Base-by-base conservation (phyloP, 2,888 invertebrate species). In the Drosophila meridiana region DNA sequence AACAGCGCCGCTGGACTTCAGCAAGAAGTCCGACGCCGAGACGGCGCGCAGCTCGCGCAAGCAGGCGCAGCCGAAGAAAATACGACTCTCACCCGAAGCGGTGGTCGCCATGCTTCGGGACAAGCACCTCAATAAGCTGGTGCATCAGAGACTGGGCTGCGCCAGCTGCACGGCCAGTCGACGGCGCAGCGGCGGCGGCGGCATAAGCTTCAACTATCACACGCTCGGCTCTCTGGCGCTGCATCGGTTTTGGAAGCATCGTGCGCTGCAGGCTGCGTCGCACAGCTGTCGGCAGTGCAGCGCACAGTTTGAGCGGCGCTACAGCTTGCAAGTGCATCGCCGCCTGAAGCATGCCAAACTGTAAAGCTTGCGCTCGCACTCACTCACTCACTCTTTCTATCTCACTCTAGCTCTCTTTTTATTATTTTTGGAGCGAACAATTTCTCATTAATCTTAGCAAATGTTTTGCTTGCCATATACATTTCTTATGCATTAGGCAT, bases 171-270 rank as follows among this genome's bases (percentile, higher is more conserved):
- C 73, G 13, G 89, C 69, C 11, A 67, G 53, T 7, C 55, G 53
- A 4, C 82, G 78, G 26, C 85, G 80, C 48, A 78, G 92, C 6
- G 60, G 50, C 55, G 80, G 82, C 56, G 80, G 83, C 30, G 87
- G 89, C 84, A 83, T 93, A 9, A 92, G 91, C 45, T 92, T 93
- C 48, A 93, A 93, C 6, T 94, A 94, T 78, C 94, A 94, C 73
- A 94, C 93, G 4, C 92, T 91, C 42, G 93, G 93, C 50, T 94
- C 94, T 0, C 86, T 94, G 66, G 89, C 93, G 2, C 83, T 95
- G 65, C 95, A 95, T 90, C 92, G 92, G 14, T 79, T 94, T 32
- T 95, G 95, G 95, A 93, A 93, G 67, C 95, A 95, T 81, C 72
- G 87, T 0, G 62, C 56, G 8, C 30, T 66, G 69, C 34, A 34